Percentiles rank a stretch among this genome's conserved stretches.
Evolutionary conservation across 2,797 vertebrate species (phyloP).

Genomic region (Muraenolepis orangiensis): DNA sequence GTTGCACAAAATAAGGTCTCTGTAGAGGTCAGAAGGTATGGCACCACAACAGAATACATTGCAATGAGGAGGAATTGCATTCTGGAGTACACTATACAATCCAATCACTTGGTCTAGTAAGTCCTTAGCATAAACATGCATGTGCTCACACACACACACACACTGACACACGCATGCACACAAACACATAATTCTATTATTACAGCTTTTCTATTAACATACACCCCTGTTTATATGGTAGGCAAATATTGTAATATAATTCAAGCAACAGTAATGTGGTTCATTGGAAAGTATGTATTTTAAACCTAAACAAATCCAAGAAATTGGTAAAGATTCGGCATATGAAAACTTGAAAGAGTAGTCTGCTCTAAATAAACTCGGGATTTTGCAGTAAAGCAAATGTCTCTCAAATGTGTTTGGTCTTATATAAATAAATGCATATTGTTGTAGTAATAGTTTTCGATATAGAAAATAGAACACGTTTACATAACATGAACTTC

Average conservation of each 20-base stretch:
- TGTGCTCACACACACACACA: conserved; percentile 1
- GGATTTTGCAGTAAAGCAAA: too few relatives aligned
- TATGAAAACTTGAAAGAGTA: neutral
- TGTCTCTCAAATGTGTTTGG: neutral
- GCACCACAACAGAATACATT: conserved; percentile 22
- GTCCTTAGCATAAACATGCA: neutral
- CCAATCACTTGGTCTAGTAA: conserved; percentile 17
- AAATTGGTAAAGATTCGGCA: neutral
- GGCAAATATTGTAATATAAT: neutral
- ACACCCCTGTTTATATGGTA: neutral
- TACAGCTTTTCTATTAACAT: neutral
- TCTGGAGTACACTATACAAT: conserved; percentile 18
- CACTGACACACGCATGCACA: too few relatives aligned
- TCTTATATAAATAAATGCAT: neutral
- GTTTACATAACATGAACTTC: neutral
- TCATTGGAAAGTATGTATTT: neutral
- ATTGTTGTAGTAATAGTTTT: neutral
- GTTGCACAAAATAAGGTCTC: too few relatives aligned
- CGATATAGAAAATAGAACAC: neutral
- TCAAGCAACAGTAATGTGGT: neutral
- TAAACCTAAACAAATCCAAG: neutral
- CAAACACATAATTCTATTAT: too few relatives aligned
- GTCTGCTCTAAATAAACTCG: too few relatives aligned
- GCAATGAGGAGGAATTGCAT: conserved; percentile 32
- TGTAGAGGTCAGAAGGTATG: conserved; percentile 11